phyloP scores from a whole-genome alignment of 2,797 vertebrate species.

The Tolypeutes matacus region DNA sequence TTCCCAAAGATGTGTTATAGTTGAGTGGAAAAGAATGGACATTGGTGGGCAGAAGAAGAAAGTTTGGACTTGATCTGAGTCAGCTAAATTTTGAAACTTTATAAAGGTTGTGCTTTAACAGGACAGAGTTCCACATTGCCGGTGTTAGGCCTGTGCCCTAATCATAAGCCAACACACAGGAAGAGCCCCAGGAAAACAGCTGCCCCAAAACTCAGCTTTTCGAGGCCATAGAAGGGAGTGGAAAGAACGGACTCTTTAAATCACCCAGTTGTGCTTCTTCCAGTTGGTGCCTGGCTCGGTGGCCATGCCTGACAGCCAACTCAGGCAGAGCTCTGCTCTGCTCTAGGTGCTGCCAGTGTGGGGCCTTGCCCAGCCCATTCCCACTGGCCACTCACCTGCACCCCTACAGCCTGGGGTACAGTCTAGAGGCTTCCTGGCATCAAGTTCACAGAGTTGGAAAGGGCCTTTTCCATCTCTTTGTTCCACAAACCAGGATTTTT shows the following conservation, averaged over 20 bases:
- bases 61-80: constrained; percentile 1
- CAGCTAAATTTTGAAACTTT: background rate
- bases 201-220: background rate
- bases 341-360: background rate
- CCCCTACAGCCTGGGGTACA: background rate
- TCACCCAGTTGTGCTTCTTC: background rate
- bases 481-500: background rate
- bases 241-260: background rate
- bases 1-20: background rate
- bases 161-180: background rate
- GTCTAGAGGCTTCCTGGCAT: background rate
- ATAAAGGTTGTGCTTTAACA: background rate
- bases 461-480: background rate
- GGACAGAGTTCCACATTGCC: background rate
- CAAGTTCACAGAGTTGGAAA: background rate
- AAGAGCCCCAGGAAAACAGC: background rate
- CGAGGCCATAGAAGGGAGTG: background rate
- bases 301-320: background rate
- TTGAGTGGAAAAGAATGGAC: background rate
- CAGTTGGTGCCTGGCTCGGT: background rate
- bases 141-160: background rate
- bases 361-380: background rate
- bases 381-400: background rate
- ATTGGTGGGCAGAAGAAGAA: background rate
- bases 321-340: background rate